These are phyloP conservation scores for Sternotherus odoratus DNA, from an alignment of 2,797 vertebrate species.

Conservation along the genomic window DNA sequence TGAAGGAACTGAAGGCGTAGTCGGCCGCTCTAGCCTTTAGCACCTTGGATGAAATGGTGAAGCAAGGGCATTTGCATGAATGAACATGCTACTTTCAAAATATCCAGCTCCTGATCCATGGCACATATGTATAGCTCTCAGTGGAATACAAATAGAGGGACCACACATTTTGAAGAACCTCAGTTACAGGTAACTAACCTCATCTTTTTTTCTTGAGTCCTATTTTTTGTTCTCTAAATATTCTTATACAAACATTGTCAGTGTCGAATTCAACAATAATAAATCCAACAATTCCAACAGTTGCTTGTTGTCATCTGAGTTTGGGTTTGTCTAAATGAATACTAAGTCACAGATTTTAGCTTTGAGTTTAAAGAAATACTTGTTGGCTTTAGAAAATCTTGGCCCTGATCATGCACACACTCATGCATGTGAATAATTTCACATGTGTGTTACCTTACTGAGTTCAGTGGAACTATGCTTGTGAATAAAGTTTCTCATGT, in stretches of 20 bases:
- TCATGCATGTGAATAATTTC: not conserved
- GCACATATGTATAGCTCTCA: too few relatives aligned
- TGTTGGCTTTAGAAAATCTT: not conserved
- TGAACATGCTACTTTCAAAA: too few relatives aligned
- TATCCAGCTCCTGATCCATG: too few relatives aligned
- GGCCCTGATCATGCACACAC: not conserved
- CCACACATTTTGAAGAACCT: too few relatives aligned
- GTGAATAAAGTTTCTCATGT: not conserved
- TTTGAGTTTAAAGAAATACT: conserved; percentile 7
- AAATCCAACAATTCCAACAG: not conserved
- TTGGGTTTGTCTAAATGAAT: not conserved
- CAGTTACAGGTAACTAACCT: too few relatives aligned
- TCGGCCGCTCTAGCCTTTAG: too few relatives aligned
- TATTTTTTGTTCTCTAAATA: not conserved
- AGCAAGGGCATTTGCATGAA: too few relatives aligned
- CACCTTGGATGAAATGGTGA: too few relatives aligned
- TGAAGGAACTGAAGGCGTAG: too few relatives aligned
- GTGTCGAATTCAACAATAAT: not conserved
- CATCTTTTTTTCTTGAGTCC: not conserved
- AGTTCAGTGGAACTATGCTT: not conserved
- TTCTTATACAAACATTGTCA: not conserved
- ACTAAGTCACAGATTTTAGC: not conserved
- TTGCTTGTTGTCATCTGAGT: not conserved
- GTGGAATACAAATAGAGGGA: too few relatives aligned
- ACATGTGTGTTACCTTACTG: rapidly evolving